A percentile compares a stretch with the other conserved stretches of the same genome.
Conservation (phyloP, 2,888 invertebrate genomes). For the Syritta pipiens region DNA sequence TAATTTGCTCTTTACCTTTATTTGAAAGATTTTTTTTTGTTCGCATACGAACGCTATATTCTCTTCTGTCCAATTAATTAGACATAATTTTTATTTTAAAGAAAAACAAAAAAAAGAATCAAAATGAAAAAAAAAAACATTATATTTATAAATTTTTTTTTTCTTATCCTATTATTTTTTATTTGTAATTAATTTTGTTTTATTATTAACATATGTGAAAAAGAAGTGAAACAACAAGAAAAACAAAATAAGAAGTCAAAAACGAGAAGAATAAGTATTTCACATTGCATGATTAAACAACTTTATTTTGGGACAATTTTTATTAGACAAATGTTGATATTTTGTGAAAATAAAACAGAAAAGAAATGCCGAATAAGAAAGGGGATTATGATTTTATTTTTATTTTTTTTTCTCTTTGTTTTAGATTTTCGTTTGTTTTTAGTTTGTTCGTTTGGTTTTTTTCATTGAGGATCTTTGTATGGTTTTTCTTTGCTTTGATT, state of each 20-base stretch:
- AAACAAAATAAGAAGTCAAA: conserved; percentile 33
- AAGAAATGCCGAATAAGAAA: conserved; percentile 53
- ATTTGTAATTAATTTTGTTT: conserved; percentile 67
- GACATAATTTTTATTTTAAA: conserved; percentile 37
- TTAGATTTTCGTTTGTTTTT: background rate
- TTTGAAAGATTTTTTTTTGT: conserved; percentile 24
- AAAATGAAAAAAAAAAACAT: conserved; percentile 33
- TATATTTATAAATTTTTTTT: conserved; percentile 60
- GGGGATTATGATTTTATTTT: conserved; percentile 59
- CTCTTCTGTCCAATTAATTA: conserved; percentile 47
- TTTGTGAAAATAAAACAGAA: conserved; percentile 62
- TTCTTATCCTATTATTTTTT: conserved; percentile 58
- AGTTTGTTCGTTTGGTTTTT: conserved; percentile 5
- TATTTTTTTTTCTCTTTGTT: conserved; percentile 15
- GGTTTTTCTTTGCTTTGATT: background rate
- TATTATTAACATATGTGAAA: conserved; percentile 64
- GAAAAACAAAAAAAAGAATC: conserved; percentile 35
- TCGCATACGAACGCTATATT: conserved; percentile 13
- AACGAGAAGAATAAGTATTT: conserved; percentile 29
- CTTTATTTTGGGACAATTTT: conserved; percentile 67
- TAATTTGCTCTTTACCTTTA: conserved; percentile 46
- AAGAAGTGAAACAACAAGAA: conserved; percentile 40
- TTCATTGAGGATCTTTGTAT: too few relatives aligned
- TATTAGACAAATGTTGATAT: conserved; percentile 69
- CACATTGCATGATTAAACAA: conserved; percentile 64